A percentile compares a stretch with the other conserved stretches of the same genome.
Conservation (phyloP, 2,888 invertebrate genomes). For the Pollenia angustigena region DNA sequence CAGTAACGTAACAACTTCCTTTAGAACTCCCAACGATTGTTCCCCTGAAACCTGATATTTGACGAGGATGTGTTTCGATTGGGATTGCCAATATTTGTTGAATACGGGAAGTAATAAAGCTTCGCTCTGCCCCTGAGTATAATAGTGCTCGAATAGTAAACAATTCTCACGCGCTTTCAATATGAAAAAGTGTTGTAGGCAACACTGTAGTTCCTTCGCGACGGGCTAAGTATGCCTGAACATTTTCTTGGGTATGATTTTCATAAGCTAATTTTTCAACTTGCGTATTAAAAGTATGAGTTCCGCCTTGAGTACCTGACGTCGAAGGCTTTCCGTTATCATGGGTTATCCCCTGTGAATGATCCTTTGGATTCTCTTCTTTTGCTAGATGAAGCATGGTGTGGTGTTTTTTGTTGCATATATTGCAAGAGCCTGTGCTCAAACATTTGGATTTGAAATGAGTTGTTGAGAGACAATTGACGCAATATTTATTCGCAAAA, state of each 20-base stretch:
- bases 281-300: too few relatives aligned
- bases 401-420: slow-evolving; percentile 15
- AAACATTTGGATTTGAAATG: background rate
- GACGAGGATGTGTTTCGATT: background rate
- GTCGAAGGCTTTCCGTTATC: background rate
- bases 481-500: slow-evolving; percentile 28
- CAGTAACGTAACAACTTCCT: background rate
- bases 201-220: background rate
- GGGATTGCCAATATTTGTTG: background rate
- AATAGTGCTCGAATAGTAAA: background rate
- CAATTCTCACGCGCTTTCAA: background rate
- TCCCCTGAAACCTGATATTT: slow-evolving; percentile 1
- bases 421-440: background rate
- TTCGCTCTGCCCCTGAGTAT: background rate
- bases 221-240: background rate
- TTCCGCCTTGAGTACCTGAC: background rate
- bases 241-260: background rate
- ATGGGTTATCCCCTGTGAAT: background rate
- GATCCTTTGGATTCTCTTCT: background rate
- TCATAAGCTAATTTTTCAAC: too few relatives aligned
- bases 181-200: background rate
- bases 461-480: slow-evolving; percentile 17
- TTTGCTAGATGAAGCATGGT: background rate
- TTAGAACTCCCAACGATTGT: slow-evolving; percentile 4
- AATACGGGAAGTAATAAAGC: background rate